phyloP scores from a whole-genome alignment of 2,888 invertebrate species.

The Athalia rosae region DNA sequence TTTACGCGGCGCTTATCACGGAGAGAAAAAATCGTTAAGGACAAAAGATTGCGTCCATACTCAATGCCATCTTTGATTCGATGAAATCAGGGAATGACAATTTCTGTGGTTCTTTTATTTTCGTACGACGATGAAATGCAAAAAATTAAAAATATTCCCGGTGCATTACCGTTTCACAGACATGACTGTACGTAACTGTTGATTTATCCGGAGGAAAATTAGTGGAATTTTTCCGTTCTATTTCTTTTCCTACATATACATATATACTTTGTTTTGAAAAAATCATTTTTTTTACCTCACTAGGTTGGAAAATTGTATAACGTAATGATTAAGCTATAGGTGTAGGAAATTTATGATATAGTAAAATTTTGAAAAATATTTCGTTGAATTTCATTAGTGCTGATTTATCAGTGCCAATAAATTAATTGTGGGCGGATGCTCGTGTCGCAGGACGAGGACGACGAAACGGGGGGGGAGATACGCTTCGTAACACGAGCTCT shows the following conservation, averaged over 20 bases:
- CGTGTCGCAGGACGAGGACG: not conserved
- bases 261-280: not conserved
- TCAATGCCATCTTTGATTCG: too few species aligned
- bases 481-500: constrained; percentile 11
- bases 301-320: not conserved
- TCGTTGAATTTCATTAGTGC: constrained; percentile 22
- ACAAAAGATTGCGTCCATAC: too few species aligned
- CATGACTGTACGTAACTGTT: too few species aligned
- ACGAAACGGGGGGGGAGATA: not conserved
- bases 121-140: too few species aligned
- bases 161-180: too few species aligned
- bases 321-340: not conserved
- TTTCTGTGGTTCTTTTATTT: too few species aligned
- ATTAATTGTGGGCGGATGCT: constrained; percentile 25
- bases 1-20: too few species aligned
- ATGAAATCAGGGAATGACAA: too few species aligned
- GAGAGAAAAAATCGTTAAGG: too few species aligned
- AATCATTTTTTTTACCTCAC: not conserved
- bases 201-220: too few species aligned
- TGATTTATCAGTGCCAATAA: constrained; percentile 39
- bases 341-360: not conserved
- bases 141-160: too few species aligned
- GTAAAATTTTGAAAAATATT: constrained; percentile 6
- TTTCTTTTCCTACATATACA: not conserved
- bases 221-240: not conserved